A percentile compares a stretch with the other conserved stretches of the same genome.
Conservation (phyloP, 2,888 invertebrate genomes). For the Spodoptera littoralis region DNA sequence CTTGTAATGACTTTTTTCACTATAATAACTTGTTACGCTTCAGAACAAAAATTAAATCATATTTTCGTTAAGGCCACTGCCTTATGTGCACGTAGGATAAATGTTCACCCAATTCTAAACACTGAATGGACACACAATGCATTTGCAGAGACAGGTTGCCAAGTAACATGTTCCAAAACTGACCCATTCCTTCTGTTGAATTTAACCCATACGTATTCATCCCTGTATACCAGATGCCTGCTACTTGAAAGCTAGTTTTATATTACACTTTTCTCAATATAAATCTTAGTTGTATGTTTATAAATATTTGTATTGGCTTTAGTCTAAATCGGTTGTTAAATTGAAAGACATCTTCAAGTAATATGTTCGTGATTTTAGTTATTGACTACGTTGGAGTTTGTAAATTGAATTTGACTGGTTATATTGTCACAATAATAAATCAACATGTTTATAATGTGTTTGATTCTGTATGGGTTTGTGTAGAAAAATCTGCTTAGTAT, state of each 20-base stretch:
- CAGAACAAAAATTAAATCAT: too few species aligned
- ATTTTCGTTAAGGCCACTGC: too few species aligned
- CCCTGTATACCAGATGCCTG: background rate
- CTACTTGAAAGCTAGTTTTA: conserved; percentile 5
- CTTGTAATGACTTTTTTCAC: too few species aligned
- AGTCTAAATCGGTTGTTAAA: conserved; percentile 4
- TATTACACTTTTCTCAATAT: background rate
- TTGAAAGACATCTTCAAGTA: conserved; percentile 9
- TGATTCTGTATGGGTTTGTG: too few species aligned
- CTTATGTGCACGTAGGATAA: background rate
- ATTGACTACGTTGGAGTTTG: too few species aligned
- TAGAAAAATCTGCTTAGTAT: too few species aligned
- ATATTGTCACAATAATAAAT: too few species aligned
- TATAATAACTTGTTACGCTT: too few species aligned
- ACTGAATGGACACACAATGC: conserved; percentile 28
- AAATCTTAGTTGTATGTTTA: background rate
- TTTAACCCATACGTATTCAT: conserved; percentile 14
- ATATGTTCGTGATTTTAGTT: too few species aligned
- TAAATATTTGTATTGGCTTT: background rate
- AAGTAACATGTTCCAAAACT: conserved; percentile 13
- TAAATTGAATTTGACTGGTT: too few species aligned
- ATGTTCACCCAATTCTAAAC: conserved; percentile 11
- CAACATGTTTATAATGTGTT: too few species aligned
- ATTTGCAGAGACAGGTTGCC: conserved; percentile 24
- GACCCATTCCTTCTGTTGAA: conserved; percentile 25